Percentiles rank a stretch among this genome's conserved stretches.
Conservation (phyloP, 2,888 invertebrate species). For the Dolichopus griseipennis region DNA sequence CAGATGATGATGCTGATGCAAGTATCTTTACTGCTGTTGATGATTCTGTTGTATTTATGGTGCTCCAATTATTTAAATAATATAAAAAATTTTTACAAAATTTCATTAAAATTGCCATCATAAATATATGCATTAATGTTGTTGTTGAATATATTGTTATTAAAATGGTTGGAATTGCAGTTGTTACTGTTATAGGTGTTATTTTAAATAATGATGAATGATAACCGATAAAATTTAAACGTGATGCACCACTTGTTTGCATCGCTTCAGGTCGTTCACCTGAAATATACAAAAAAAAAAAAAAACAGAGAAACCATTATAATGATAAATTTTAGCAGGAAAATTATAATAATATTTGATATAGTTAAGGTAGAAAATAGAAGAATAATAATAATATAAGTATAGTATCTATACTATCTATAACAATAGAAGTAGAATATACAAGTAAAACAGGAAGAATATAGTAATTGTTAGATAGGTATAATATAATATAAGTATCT, state of each 20-base stretch:
- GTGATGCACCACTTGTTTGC: constrained; percentile 60
- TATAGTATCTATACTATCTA: too few species aligned
- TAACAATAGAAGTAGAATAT: too few species aligned
- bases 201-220: neutral
- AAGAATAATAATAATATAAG: too few species aligned
- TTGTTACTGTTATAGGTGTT: neutral
- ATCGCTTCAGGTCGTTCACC: constrained; percentile 71
- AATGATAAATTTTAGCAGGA: too few species aligned
- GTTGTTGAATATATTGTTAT: neutral
- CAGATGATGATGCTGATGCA: too few species aligned
- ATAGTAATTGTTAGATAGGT: too few species aligned
- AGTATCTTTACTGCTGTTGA: neutral
- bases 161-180: neutral
- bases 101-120: neutral
- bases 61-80: neutral
- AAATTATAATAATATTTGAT: too few species aligned
- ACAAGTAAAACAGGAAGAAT: too few species aligned
- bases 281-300: constrained; percentile 32
- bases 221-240: neutral
- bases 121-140: neutral
- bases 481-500: too few species aligned
- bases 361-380: too few species aligned
- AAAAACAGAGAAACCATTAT: too few species aligned
- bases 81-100: neutral
- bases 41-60: too few species aligned